Evolutionary conservation across 2,113 vertebrate species (phyloP), one percentile per base, ranked within the genome.

Genomic region (Etia nguti): DNA sequence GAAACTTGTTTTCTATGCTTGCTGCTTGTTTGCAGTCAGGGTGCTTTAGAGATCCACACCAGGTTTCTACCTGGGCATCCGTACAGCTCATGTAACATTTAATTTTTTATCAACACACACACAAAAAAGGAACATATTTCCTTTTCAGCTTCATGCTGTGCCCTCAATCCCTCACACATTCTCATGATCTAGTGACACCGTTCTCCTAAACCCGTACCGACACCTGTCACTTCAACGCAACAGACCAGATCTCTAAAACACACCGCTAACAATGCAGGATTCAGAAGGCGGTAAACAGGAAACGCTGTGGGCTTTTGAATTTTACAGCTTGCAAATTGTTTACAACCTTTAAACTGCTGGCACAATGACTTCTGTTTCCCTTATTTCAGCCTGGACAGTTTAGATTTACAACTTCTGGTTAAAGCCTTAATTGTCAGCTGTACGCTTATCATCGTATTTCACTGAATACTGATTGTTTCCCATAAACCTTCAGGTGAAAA

Each of bases 321-420:
- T 43, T 18, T 70, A 89, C 31, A 43, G 55, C 82, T 48, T 26
- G 65, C 41, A 84, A 29, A 60, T 48, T 73, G 62, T 86, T 87
- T 68, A 57, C 31, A 50, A 20, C 46, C 46, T 56, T 43, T 85
- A 79, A 83, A 79, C 54, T 75, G 22, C 29, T 75, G 22, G 55
- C 34, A 80, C 43, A 54, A n/a, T 85, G 62, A 85, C 29, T 79
- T 57, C 62, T 59, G 10, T 26, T 55, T 15, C 18, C 50, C 84
- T 82, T 41, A 79, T 52, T 59, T 46, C 54, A 22, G 10, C 65
- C 22, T 8, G 18, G n/a, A 87, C 83, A 79, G n/a, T 60, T 92
- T 31, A 81, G 31, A 83, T 84, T 88, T 84, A 91, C 65, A 87
- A 86, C 80, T 88, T 92, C 65, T 81, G 75, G 11, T 81, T 26